Base-by-base conservation (phyloP, 1,140 invertebrate genomes). In the Tetragnatha versicolor region DNA sequence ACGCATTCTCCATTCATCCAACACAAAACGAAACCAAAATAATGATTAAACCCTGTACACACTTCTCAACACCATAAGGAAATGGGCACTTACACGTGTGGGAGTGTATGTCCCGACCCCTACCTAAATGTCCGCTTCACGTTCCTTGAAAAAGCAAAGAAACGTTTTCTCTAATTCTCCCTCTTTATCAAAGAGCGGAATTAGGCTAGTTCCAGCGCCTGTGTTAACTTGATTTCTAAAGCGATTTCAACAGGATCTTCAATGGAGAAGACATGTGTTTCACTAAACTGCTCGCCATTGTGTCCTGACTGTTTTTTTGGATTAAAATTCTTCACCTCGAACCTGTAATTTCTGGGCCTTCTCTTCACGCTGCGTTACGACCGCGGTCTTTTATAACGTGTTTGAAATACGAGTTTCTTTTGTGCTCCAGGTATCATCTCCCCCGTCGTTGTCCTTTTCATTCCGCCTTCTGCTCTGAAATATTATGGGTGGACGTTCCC, bases 201-300 rank as follows among this genome's bases (percentile, higher is more conserved):
- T 58, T 58, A 58, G 27, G 55, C 55, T 33, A 58, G 31, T 58
- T 35, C 22, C 12, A 31, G 55, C 55, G 29, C n/a, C n/a, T n/a
- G n/a, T 33, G 55, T 63, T 42, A 61, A 63, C 37, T 63, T 42
- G 20, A n/a, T n/a, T 58, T 63, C 33, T 42, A 22, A 27, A 63
- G 60, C 60, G 6, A 27, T 63, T 25, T 63, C 17, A 58, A 58
- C 17, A 22, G 60, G 31, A 27, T 42, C 63, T 29, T 66, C 25
- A 47, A 63, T 45, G 49, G 49, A 25, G 49, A 47, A 47, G 63
- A 66, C 63, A 66, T n/a, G 42, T 66, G 63, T 66, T 66, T 66
- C n/a, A 66, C 39, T 47, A 66, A 66, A 66, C 63, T 66, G 63
- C 63, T 29, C 17, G 27, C 33, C 37, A 29, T 66, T 66, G 49